Evolutionary conservation across 2,797 vertebrate genomes (phyloP).

Genomic region (Tamandua tetradactyla): DNA sequence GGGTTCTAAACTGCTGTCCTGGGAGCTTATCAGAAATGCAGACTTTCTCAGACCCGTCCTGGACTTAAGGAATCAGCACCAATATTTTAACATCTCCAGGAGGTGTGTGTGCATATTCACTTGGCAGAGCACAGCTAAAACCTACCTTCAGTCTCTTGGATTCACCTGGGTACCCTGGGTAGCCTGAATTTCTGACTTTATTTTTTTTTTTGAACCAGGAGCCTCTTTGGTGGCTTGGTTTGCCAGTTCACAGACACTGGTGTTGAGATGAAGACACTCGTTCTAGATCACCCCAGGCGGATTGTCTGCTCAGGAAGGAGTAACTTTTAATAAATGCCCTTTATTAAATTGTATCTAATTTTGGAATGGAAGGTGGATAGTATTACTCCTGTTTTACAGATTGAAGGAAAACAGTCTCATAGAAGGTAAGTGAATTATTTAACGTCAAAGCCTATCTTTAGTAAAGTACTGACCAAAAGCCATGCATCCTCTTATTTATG

Average conservation of each 20-base stretch:
- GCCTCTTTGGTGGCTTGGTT: accelerated
- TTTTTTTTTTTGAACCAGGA: neutral
- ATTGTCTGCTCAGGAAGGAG: accelerated
- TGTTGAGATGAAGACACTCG: neutral
- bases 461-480: neutral
- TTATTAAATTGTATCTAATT: neutral
- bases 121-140: neutral
- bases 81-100: neutral
- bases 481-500: neutral
- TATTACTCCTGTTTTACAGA: neutral
- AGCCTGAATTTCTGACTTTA: neutral
- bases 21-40: neutral
- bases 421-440: neutral
- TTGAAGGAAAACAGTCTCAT: neutral
- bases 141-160: accelerated
- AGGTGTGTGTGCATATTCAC: accelerated
- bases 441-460: neutral
- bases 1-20: no score
- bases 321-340: neutral
- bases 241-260: neutral
- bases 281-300: neutral
- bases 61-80: neutral
- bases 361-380: neutral
- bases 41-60: accelerated
- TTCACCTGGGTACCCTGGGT: neutral